A percentile compares a stretch with the other conserved stretches of the same genome.
These are phyloP conservation scores for Lepidochitona cinerea DNA, from an alignment of 2,888 invertebrate species.

Conservation along the genomic window DNA sequence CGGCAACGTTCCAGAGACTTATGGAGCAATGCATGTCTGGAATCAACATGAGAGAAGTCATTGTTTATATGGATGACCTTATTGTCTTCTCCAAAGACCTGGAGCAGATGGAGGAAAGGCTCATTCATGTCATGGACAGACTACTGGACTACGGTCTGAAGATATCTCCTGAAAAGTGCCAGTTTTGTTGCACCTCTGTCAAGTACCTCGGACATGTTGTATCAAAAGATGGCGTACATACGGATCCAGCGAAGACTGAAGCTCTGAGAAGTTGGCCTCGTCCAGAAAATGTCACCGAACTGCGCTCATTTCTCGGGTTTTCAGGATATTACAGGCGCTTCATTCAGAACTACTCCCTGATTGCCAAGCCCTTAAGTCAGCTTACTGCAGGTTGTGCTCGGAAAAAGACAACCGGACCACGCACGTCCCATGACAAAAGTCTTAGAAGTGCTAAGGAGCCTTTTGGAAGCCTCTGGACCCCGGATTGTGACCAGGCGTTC, in stretches of 20 bases:
- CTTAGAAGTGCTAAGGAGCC: no score
- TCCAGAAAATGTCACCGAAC: neutral
- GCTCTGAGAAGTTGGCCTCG: conserved; percentile 3
- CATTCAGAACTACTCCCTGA: neutral
- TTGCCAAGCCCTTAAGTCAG: neutral
- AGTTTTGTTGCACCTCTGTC: neutral
- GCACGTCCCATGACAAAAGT: no score
- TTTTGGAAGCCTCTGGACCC: conserved; percentile 11
- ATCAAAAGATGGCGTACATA: neutral
- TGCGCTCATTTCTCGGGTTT: neutral
- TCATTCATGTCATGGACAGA: conserved; percentile 6
- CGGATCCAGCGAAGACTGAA: neutral
- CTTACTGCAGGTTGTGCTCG: neutral
- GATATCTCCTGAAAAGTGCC: conserved; percentile 2
- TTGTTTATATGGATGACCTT: conserved; percentile 15
- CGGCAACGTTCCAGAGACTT: conserved; percentile 9
- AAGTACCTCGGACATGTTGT: conserved; percentile 12
- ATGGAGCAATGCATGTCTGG: conserved; percentile 6
- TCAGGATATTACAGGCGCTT: neutral
- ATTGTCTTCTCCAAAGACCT: conserved; percentile 5
- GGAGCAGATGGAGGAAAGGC: neutral
- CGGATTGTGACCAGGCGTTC: conserved; percentile 18
- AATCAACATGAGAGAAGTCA: neutral
- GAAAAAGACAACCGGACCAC: neutral
- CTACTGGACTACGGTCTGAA: conserved; percentile 1